Conservation (phyloP, 2,888 invertebrate species). For the Clistopyga incitator region DNA sequence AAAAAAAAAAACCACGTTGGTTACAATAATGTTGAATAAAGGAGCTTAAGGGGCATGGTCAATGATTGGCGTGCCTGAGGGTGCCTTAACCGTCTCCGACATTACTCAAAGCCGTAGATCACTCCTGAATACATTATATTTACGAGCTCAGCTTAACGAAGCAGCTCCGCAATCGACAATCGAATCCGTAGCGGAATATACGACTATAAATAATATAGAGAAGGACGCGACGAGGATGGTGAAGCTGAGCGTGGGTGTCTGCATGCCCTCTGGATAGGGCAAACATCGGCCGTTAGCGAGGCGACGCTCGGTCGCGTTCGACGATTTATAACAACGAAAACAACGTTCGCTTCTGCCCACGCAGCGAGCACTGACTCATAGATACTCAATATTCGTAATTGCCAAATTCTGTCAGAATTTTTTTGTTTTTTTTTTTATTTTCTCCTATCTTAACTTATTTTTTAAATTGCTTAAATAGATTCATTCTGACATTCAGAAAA, state of each 20-base stretch:
- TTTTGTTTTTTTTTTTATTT: not conserved
- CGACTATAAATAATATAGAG: slow-evolving; percentile 44
- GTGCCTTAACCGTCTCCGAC: not conserved
- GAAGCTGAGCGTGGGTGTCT: slow-evolving; percentile 15
- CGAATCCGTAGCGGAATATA: slow-evolving; percentile 13
- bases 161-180: slow-evolving; percentile 19
- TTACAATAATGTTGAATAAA: not conserved
- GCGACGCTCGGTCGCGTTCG: slow-evolving; percentile 48
- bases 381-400: slow-evolving; percentile 33
- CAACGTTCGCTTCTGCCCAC: not conserved
- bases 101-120: not conserved
- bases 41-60: not conserved
- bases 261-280: slow-evolving; percentile 16
- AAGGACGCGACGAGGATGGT: not conserved
- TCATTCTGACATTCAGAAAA: no score
- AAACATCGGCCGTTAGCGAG: slow-evolving; percentile 54
- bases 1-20: no score
- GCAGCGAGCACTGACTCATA: slow-evolving; percentile 9
- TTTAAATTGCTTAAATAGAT: not conserved
- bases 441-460: not conserved
- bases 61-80: not conserved
- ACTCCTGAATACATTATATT: slow-evolving; percentile 18
- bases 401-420: slow-evolving; percentile 2
- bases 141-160: slow-evolving; percentile 28
- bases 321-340: slow-evolving; percentile 62